Base-by-base conservation (phyloP, 1,140 invertebrate species). In the Cyclargus thomasi region DNA sequence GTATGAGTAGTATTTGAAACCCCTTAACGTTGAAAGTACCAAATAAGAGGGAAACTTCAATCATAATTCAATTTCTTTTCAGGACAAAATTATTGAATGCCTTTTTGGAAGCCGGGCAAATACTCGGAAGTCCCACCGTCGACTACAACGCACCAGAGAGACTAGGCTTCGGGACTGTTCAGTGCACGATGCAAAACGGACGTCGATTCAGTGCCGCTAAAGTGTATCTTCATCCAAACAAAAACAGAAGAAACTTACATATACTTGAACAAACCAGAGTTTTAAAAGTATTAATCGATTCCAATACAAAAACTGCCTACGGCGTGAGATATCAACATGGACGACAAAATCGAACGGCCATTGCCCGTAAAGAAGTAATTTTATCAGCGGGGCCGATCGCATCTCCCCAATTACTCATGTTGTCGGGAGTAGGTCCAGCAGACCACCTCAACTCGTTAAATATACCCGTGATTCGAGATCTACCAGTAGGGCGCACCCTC, bases 241-340 rank as follows among this genome's bases (percentile, higher is more conserved):
- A 93, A 35, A 86, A 91, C 1, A 88, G 95, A 63, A 77, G 78
- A 18, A 97, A 97, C 80, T 81, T 97, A 14, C 92, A 93, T 65
- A 91, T 96, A 57, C 83, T 93, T 35, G 89, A 92, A 10, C 84
- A 91, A 53, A 88, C 90, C 10, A 88, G 86, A 66, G 94, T 92
- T 0, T 93, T 93, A 0, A 94, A 94, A 85, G 85, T 97, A 21
- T 77, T 94, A 1, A 93, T 95, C 39, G 90, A 93, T 67, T 82
- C 88, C 1, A 72, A 91, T n/a, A 92, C 92, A 0, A 94, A 93
- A 72, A 90, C 90, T 2, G 94, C 95, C 0, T 92, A 92, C 62
- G 95, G 94, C 1, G 92, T 96, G 0, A 91, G 95, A 75, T 95
- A 93, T 74, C 66, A 90, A 2, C 82, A 91, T 53, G 85, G 91